Percentiles rank a stretch among this genome's conserved stretches.
Conservation (phyloP, 2,797 vertebrate genomes). For the Steatocranus sp. region DNA sequence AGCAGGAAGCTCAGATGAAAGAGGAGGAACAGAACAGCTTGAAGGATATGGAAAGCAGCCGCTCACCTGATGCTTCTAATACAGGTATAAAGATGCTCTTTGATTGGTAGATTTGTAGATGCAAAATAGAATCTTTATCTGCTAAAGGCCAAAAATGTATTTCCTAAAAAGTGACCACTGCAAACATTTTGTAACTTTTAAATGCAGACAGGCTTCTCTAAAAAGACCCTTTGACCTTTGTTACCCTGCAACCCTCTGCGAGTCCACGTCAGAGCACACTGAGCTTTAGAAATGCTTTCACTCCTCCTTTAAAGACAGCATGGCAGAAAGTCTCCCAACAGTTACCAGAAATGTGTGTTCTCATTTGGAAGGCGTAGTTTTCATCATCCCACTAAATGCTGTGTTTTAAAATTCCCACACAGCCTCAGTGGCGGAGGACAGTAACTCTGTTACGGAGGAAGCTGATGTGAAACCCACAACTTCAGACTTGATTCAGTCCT, state of each 20-base stretch:
- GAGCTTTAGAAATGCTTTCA: background rate
- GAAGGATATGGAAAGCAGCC: background rate
- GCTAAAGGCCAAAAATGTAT: background rate
- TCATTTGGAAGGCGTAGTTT: background rate
- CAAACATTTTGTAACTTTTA: background rate
- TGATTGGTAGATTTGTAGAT: fast-evolving
- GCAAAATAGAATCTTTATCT: background rate
- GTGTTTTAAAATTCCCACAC: background rate
- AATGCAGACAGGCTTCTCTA: fast-evolving
- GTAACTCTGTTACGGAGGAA: background rate
- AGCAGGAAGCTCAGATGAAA: constrained; percentile 67
- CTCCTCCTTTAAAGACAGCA: background rate
- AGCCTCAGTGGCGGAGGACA: background rate
- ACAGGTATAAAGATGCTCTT: constrained; percentile 20
- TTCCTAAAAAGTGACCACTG: background rate
- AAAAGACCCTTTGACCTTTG: background rate
- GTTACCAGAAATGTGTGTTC: background rate
- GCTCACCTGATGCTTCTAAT: background rate
- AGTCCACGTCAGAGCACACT: background rate
- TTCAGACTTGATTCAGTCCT: constrained; percentile 8
- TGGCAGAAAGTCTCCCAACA: background rate
- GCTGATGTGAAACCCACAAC: constrained; percentile 38
- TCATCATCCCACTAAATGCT: background rate
- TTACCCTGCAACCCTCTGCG: background rate
- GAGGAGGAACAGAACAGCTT: constrained; percentile 10